Conservation (phyloP, 2,113 vertebrate genomes). For the Shinisaurus crocodilurus region DNA sequence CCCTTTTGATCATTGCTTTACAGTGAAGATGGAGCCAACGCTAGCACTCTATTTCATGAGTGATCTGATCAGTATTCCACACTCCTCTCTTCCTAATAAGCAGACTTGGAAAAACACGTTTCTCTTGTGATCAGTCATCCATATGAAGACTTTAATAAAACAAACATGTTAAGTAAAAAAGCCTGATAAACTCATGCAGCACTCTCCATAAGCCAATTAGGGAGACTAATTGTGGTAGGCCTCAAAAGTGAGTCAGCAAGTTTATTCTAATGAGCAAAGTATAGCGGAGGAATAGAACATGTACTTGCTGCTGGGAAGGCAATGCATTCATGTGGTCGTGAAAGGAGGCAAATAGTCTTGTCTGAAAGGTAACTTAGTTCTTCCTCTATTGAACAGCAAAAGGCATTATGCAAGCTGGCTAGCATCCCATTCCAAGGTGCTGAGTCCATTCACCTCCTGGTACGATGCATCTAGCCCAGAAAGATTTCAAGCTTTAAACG, state of each 20-base stretch:
- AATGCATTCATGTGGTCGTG: conserved; percentile 7
- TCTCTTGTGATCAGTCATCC: conserved; percentile 32
- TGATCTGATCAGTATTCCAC: conserved; percentile 31
- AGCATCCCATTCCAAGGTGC: not conserved
- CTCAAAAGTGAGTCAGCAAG: conserved; percentile 32
- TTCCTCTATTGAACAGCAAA: conserved; percentile 4
- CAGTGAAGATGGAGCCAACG: not conserved
- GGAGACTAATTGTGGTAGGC: conserved; percentile 29
- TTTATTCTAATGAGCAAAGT: conserved; percentile 34
- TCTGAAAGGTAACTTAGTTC: not conserved
- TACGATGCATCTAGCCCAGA: not conserved
- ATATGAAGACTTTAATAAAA: conserved; percentile 44
- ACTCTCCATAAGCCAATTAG: conserved; percentile 29
- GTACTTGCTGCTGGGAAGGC: conserved; percentile 13
- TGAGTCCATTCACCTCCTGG: not conserved
- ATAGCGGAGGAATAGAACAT: not conserved
- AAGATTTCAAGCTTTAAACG: conserved; percentile 10
- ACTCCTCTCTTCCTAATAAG: conserved; percentile 32
- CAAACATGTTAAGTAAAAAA: conserved; percentile 43
- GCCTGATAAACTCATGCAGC: conserved; percentile 18
- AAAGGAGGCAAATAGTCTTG: not conserved
- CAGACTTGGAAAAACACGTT: conserved; percentile 27
- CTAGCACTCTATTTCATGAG: not conserved
- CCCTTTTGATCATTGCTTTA: not conserved
- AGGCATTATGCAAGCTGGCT: not conserved